Base-by-base conservation (phyloP, 2,888 invertebrate genomes). In the Polyommatus icarus region DNA sequence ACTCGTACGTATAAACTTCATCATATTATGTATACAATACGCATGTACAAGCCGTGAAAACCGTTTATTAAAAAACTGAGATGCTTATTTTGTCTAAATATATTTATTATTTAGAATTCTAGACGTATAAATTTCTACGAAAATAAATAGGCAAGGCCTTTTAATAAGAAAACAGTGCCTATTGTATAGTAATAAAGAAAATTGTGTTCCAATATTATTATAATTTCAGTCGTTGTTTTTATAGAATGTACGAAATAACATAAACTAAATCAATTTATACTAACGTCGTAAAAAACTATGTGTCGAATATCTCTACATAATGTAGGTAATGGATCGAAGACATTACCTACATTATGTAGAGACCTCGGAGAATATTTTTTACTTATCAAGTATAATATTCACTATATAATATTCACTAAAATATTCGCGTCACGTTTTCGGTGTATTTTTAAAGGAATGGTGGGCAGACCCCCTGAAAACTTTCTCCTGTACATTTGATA, bases 401-500 rank as follows among this genome's bases (percentile, higher is more conserved):
- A 24, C 29, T 24, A 54, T 46, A 46, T 50, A 75, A 75, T 7
- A 15, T 32, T 67, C 29, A 24, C 18, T 24, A 54, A 54, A 75
- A 29, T 75, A 94, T 93, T 93, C 93, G 81, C 82, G 86, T 89
- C 94, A 93, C 93, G 93, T 92, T 86, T 83, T 85, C 91, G 91
- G 91, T 92, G 91, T 92, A 91, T 92, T 93, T 93, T 94, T 91
- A 91, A 93, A 92, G 76, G 90, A 86, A 89, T 88, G 85, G 84
- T 88, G 85, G 85, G 85, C 86, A 88, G 88, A 84, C 84, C 86
- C 87, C 86, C 86, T 88, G 84, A 84, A 90, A 93, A 93, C 90
- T 93, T 93, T 91, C 86, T 86, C 85, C 87, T 87, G 90, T 89
- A 87, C 89, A 92, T 94, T 94, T 94, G 92, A 93, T 93, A 94